Evolutionary conservation across 2,888 invertebrate species (phyloP).

Genomic region (Rhodophaea formosa): DNA sequence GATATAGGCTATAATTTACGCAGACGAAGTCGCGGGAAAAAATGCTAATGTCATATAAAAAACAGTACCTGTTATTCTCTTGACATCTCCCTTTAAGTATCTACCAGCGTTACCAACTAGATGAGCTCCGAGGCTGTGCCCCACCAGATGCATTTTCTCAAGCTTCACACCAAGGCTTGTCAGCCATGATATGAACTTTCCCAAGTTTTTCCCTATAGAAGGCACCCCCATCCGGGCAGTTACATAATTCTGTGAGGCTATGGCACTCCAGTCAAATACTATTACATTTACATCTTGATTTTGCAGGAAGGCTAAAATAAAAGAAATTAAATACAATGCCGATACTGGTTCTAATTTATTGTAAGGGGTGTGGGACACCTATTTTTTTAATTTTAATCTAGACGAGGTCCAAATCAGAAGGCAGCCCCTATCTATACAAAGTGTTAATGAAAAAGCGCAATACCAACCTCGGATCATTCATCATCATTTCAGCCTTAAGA

Average conservation of each 20-base stretch:
- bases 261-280: constrained; percentile 62
- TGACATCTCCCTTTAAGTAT: constrained; percentile 42
- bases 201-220: constrained; percentile 46
- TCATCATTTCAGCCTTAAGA: no score
- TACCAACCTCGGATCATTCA: no score
- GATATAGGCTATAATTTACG: no score
- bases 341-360: no score
- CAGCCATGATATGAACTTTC: constrained; percentile 52
- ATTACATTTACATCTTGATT: constrained; percentile 60
- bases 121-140: constrained; percentile 72
- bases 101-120: constrained; percentile 62
- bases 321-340: no score
- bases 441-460: no score
- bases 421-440: no score
- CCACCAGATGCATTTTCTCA: constrained; percentile 59
- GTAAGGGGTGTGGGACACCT: no score
- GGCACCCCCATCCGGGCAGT: constrained; percentile 51
- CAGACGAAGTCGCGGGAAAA: no score
- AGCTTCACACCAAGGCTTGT: constrained; percentile 41
- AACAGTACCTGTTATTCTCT: constrained; percentile 57
- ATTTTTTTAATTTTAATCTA: no score
- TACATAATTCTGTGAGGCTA: constrained; percentile 56
- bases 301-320: constrained; percentile 46
- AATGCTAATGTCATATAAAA: no score
- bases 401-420: no score